phyloP scores from a whole-genome alignment of 2,888 invertebrate species.

The Hanleya hanleyi region DNA sequence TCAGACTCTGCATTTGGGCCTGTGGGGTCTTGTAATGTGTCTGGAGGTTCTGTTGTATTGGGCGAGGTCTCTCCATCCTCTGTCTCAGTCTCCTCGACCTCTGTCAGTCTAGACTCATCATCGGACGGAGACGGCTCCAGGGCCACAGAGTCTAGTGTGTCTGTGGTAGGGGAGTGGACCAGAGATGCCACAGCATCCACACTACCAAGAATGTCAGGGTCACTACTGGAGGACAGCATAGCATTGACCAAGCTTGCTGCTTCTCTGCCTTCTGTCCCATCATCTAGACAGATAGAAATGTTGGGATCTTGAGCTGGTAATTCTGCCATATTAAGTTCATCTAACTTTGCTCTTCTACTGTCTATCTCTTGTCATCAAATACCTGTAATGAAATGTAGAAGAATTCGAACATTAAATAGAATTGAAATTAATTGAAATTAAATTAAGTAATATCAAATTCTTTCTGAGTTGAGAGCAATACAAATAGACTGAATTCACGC shows the following conservation, averaged over 20 bases:
- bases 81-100: background rate
- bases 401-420: too few relatives aligned
- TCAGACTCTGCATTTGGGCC: conserved; percentile 13
- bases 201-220: conserved; percentile 1
- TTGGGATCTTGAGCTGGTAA: background rate
- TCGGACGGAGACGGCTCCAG: conserved; percentile 52
- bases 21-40: background rate
- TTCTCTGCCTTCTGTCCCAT: conserved; percentile 6
- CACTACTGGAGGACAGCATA: background rate
- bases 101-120: conserved; percentile 30
- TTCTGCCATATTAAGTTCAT: background rate
- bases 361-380: background rate
- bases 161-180: conserved; percentile 63
- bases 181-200: conserved; percentile 25
- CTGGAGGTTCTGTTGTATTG: background rate
- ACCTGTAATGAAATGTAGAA: too few relatives aligned
- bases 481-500: too few relatives aligned
- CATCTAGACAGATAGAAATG: conserved; percentile 20
- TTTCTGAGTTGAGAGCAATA: too few relatives aligned
- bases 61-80: background rate
- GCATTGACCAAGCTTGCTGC: background rate
- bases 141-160: conserved; percentile 64
- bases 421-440: too few relatives aligned
- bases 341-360: background rate
- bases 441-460: too few relatives aligned